Evolutionary conservation across 2,888 invertebrate species (phyloP).

Genomic region (Nematopogon swammerdamellus): DNA sequence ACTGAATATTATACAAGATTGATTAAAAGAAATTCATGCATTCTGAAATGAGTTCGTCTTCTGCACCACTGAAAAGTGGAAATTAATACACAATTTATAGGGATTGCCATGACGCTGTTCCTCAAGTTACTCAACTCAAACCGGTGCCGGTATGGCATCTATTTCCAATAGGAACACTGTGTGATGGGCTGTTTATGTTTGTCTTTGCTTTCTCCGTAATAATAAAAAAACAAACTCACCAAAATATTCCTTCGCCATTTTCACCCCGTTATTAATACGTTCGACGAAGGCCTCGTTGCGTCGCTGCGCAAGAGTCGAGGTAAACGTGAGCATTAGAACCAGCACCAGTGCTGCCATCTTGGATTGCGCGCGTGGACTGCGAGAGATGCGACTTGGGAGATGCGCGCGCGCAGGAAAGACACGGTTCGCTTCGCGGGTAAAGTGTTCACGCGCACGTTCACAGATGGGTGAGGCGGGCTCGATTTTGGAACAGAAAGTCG

Average conservation of each 20-base stretch:
- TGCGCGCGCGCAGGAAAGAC: constrained; percentile 3
- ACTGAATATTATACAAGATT: no score
- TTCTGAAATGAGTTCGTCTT: no score
- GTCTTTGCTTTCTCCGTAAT: no score
- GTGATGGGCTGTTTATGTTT: no score
- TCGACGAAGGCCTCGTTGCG: constrained; percentile 31
- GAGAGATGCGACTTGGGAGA: constrained; percentile 15
- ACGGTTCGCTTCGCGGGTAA: constrained; percentile 33
- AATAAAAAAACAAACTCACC: constrained; percentile 29
- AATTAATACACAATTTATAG: no score
- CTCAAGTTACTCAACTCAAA: no score
- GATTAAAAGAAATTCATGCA: no score
- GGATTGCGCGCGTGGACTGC: constrained; percentile 22
- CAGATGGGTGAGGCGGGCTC: not conserved
- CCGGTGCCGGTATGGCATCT: no score
- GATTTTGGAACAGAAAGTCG: not conserved
- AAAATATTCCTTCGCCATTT: constrained; percentile 39
- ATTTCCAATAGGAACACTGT: no score
- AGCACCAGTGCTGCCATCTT: constrained; percentile 39
- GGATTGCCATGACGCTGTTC: no score
- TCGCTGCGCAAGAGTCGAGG: not conserved
- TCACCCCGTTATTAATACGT: constrained; percentile 36
- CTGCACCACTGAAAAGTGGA: no score
- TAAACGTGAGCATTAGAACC: constrained; percentile 14
- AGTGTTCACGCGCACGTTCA: constrained; percentile 30